Percentiles rank a stretch among this genome's conserved stretches.
Conservation (phyloP, 2,888 invertebrate species). For the Drosophila ezoana region DNA sequence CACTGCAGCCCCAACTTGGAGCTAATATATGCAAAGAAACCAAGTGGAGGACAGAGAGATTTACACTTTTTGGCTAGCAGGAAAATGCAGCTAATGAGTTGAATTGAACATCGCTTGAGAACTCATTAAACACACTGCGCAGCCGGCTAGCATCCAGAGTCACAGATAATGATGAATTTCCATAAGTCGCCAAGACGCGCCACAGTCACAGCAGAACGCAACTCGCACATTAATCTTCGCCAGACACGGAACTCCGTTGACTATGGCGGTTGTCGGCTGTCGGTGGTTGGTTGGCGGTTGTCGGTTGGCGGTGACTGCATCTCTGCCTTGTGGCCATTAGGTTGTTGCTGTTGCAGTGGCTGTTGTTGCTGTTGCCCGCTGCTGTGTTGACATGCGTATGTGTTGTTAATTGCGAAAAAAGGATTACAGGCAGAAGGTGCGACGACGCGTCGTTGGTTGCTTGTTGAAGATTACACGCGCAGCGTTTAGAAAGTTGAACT, state of each 20-base stretch:
- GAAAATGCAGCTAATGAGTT: slow-evolving; percentile 78
- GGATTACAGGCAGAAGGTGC: slow-evolving; percentile 64
- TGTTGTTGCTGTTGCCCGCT: slow-evolving; percentile 53
- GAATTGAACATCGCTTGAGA: slow-evolving; percentile 79
- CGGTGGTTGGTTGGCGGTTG: slow-evolving; percentile 17
- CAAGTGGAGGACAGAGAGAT: slow-evolving; percentile 38
- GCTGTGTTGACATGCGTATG: slow-evolving; percentile 79
- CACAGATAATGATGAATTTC: slow-evolving; percentile 82
- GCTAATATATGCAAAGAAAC: slow-evolving; percentile 64
- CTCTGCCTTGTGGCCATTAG: slow-evolving; percentile 59
- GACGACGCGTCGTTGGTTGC: slow-evolving; percentile 22
- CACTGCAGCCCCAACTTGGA: slow-evolving; percentile 4
- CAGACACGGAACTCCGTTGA: slow-evolving; percentile 61
- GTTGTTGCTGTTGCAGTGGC: slow-evolving; percentile 25
- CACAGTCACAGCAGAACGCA: slow-evolving; percentile 65
- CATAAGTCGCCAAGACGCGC: slow-evolving; percentile 79
- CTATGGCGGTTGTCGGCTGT: slow-evolving; percentile 27
- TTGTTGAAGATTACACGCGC: slow-evolving; percentile 55
- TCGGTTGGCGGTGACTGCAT: slow-evolving; percentile 43
- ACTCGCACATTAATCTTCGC: slow-evolving; percentile 81
- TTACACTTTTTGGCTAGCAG: slow-evolving; percentile 75
- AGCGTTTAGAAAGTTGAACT: slow-evolving; percentile 68
- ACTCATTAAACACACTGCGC: slow-evolving; percentile 75
- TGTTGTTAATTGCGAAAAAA: slow-evolving; percentile 79
- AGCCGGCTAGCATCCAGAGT: slow-evolving; percentile 30